Evolutionary conservation across 2,888 invertebrate species (phyloP).

Genomic region (Exocentrus adspersus): DNA sequence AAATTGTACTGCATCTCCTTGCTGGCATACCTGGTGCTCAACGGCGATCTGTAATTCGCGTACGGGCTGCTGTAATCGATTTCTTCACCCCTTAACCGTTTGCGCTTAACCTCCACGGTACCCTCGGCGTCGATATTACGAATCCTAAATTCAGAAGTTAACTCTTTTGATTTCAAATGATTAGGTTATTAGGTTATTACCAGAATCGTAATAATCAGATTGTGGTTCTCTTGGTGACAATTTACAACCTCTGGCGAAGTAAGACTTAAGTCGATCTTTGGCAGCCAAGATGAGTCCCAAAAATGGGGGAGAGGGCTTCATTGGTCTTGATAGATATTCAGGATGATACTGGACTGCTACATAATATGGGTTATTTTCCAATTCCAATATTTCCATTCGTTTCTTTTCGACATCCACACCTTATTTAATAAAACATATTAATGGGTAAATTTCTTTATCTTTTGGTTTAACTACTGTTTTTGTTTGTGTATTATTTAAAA

Average conservation of each 20-base stretch:
- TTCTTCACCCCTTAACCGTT: no score
- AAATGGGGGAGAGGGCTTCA: slow-evolving; percentile 94
- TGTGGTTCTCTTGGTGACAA: slow-evolving; percentile 76
- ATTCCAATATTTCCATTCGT: slow-evolving; percentile 94
- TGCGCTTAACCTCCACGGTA: no score
- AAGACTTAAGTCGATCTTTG: slow-evolving; percentile 79
- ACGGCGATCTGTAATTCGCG: slow-evolving; percentile 78
- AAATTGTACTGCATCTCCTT: slow-evolving; percentile 95
- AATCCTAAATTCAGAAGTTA: no score
- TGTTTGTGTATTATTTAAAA: no score
- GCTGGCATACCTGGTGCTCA: slow-evolving; percentile 93
- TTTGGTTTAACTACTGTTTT: no score
- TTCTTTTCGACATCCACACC: slow-evolving; percentile 80
- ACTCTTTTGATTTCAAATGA: no score
- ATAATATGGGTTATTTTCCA: slow-evolving; percentile 90
- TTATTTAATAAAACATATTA: no score
- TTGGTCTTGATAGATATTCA: slow-evolving; percentile 92
- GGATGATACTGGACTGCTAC: slow-evolving; percentile 98
- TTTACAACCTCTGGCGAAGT: slow-evolving; percentile 78
- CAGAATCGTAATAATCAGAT: slow-evolving; percentile 78
- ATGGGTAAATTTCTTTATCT: no score
- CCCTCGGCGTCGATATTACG: no score
- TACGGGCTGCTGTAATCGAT: slow-evolving; percentile 55
- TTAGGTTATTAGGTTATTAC: no score
- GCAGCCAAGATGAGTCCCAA: slow-evolving; percentile 93